A percentile compares a stretch with the other conserved stretches of the same genome.
phyloP scores from a whole-genome alignment of 2,888 invertebrate genomes.

The Biston stratarius region DNA sequence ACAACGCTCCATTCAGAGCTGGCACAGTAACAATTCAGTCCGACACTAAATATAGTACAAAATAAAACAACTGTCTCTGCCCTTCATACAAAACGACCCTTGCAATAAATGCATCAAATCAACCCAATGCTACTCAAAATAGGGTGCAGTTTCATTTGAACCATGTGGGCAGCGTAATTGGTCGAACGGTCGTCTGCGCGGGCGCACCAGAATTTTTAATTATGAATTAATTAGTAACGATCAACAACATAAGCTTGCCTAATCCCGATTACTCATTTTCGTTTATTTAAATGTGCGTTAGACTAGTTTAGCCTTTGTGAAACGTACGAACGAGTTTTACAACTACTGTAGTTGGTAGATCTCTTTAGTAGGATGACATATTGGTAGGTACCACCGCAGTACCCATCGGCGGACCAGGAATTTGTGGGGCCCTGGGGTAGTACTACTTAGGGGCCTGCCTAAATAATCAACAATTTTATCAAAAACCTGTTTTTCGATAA shows the following conservation, averaged over 20 bases:
- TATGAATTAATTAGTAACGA: constrained; percentile 85
- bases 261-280: constrained; percentile 69
- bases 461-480: too few species aligned
- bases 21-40: constrained; percentile 84
- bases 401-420: too few species aligned
- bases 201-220: constrained; percentile 86
- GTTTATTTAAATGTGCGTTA: constrained; percentile 50
- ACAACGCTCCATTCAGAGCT: constrained; percentile 71
- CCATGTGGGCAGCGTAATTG: constrained; percentile 72
- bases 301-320: constrained; percentile 14
- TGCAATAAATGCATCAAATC: constrained; percentile 56
- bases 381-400: too few species aligned
- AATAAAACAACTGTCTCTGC: constrained; percentile 86
- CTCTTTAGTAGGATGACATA: too few species aligned
- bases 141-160: constrained; percentile 68
- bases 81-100: constrained; percentile 76
- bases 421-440: too few species aligned
- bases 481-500: too few species aligned
- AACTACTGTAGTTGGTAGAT: too few species aligned
- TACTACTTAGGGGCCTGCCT: too few species aligned
- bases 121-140: constrained; percentile 62
- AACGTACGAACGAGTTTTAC: constrained; percentile 4
- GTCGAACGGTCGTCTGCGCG: constrained; percentile 77
- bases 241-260: constrained; percentile 80
- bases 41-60: constrained; percentile 85